phyloP scores from a whole-genome alignment of 2,888 invertebrate species.

The Tupiocoris notatus region DNA sequence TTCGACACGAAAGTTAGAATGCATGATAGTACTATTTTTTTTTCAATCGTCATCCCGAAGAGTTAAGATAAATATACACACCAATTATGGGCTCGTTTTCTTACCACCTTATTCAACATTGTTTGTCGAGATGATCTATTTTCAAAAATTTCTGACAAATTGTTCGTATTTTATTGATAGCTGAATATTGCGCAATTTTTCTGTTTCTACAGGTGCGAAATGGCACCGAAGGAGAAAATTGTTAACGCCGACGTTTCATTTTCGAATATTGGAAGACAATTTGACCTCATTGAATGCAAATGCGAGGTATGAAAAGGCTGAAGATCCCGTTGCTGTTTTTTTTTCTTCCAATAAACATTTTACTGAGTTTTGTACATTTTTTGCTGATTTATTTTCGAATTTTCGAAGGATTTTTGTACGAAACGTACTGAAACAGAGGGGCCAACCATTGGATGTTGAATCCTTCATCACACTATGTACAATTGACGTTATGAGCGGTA shows the following conservation, averaged over 20 bases:
- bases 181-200: no score
- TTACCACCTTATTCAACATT: no score
- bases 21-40: no score
- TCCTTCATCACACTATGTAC: conserved; percentile 33
- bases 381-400: background rate
- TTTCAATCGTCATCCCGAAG: no score
- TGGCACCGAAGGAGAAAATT: conserved; percentile 41
- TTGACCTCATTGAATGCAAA: conserved; percentile 24
- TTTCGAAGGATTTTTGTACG: conserved; percentile 31
- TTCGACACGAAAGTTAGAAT: no score
- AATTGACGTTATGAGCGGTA: conserved; percentile 33
- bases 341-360: background rate
- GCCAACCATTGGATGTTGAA: conserved; percentile 18
- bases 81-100: no score
- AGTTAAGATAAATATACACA: no score
- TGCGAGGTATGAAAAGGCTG: conserved; percentile 10
- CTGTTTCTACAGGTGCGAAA: conserved; percentile 32
- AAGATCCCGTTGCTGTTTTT: no score
- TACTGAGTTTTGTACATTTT: background rate
- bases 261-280: conserved; percentile 38
- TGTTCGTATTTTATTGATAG: no score
- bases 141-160: no score
- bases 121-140: no score
- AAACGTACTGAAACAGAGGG: conserved; percentile 15
- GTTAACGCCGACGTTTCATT: conserved; percentile 41